Percentiles rank a stretch among this genome's conserved stretches.
Evolutionary conservation across 2,888 invertebrate species (phyloP).

Genomic region (Acanthacorydalis orientalis): DNA sequence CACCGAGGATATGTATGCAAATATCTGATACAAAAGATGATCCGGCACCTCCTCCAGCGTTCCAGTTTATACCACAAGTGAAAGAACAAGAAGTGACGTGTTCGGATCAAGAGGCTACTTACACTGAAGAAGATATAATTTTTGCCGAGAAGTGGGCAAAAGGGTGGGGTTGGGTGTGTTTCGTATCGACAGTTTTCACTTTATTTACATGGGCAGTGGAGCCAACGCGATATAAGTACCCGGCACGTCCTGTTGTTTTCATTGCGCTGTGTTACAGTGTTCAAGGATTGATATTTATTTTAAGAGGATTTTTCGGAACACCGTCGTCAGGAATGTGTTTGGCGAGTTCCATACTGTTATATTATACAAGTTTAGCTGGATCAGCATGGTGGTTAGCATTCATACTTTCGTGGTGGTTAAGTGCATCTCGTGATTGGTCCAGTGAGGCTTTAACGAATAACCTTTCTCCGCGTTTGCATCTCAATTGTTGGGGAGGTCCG

Average conservation of each 20-base stretch:
- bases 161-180: conserved; percentile 60
- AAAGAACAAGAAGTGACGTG: background rate
- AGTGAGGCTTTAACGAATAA: conserved; percentile 21
- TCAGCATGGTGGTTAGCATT: conserved; percentile 5
- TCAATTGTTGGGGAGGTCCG: conserved; percentile 42
- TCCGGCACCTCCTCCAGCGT: background rate
- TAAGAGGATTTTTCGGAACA: conserved; percentile 43
- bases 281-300: conserved; percentile 56
- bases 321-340: conserved; percentile 1
- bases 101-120: conserved; percentile 7
- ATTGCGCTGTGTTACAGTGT: conserved; percentile 75
- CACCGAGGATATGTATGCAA: conserved; percentile 62
- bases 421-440: conserved; percentile 19
- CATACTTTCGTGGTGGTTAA: conserved; percentile 5
- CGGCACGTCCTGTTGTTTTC: conserved; percentile 82
- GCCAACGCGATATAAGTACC: conserved; percentile 77
- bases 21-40: conserved; percentile 21
- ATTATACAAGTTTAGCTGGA: conserved; percentile 2
- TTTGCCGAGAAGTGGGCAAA: conserved; percentile 58
- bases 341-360: conserved; percentile 1
- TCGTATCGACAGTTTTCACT: conserved; percentile 68
- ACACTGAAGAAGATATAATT: conserved; percentile 41
- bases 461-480: conserved; percentile 22
- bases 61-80: too few species aligned
- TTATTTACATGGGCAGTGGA: conserved; percentile 79